phyloP scores from a whole-genome alignment of 2,888 invertebrate species.

The Heteropelma amictum region DNA sequence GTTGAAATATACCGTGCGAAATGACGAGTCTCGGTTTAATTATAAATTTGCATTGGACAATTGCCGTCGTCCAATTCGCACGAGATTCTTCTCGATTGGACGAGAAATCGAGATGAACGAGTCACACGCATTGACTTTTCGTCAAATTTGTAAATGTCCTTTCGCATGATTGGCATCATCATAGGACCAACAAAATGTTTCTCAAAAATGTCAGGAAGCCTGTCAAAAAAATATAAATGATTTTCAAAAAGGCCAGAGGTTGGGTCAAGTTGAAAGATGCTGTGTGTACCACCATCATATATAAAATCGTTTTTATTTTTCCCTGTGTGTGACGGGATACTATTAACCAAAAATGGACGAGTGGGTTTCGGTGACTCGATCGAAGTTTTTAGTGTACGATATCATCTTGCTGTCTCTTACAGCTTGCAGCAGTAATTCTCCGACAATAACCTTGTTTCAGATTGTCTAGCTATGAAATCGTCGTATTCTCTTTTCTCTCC shows the following conservation, averaged over 20 bases:
- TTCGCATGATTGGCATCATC: no score
- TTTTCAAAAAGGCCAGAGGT: neutral
- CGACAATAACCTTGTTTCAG: slow-evolving; percentile 38
- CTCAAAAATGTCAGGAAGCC: no score
- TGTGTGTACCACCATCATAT: neutral
- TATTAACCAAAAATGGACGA: slow-evolving; percentile 4
- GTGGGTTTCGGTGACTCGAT: slow-evolving; percentile 23
- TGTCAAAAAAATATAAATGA: neutral
- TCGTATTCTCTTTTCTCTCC: neutral
- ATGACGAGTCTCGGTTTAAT: no score
- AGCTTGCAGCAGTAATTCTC: slow-evolving; percentile 23
- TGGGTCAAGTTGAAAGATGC: neutral
- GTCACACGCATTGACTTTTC: neutral
- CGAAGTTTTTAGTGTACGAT: neutral
- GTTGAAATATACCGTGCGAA: no score
- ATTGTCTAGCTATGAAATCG: slow-evolving; percentile 2
- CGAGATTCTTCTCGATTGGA: no score
- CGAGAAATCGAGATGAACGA: neutral
- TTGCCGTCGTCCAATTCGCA: no score
- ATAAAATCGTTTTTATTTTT: slow-evolving; percentile 7
- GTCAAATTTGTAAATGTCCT: no score
- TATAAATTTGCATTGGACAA: no score
- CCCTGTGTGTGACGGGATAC: slow-evolving; percentile 4
- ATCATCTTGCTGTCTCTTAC: slow-evolving; percentile 25
- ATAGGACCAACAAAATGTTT: no score